Percentiles rank a stretch among this genome's conserved stretches.
Conservation (phyloP, 92 coral and sea anemone genomes). For the Parazoanthus darwini region DNA sequence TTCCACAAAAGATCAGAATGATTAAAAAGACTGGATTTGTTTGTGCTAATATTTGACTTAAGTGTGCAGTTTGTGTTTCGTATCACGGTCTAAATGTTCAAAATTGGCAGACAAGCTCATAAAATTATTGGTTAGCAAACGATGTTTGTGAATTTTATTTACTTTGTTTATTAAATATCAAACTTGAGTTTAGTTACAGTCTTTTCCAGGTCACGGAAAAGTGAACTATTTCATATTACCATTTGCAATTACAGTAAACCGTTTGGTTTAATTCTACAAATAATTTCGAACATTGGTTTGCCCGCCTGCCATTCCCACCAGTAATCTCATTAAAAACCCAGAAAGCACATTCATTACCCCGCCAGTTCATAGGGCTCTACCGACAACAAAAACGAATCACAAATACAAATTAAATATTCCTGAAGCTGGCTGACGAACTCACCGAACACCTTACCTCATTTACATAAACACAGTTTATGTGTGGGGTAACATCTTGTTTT, state of each 20-base stretch:
- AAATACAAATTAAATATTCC: conserved; percentile 38
- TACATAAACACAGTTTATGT: conserved; percentile 22
- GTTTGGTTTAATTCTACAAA: not conserved
- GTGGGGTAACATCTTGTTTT: not conserved
- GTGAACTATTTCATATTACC: not conserved
- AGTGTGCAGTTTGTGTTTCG: not conserved
- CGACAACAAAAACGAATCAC: conserved; percentile 17
- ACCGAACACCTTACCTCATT: conserved; percentile 7
- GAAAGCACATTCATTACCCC: conserved; percentile 12
- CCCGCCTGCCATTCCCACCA: not conserved
- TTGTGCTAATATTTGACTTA: not conserved
- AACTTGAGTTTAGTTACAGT: not conserved
- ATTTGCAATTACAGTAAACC: not conserved
- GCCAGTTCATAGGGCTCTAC: not conserved
- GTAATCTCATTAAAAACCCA: conserved; percentile 36
- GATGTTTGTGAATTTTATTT: not conserved
- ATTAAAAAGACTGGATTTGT: not conserved
- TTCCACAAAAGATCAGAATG: not conserved
- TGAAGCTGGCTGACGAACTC: conserved; percentile 8
- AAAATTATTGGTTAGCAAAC: conserved; percentile 5
- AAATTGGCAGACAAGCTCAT: not conserved
- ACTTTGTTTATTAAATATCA: conserved; percentile 17
- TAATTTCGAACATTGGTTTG: not conserved
- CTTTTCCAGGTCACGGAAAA: not conserved
- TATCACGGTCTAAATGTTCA: not conserved